Evolutionary conservation across 2,888 invertebrate genomes (phyloP).

Genomic region (Eurytoma californica): DNA sequence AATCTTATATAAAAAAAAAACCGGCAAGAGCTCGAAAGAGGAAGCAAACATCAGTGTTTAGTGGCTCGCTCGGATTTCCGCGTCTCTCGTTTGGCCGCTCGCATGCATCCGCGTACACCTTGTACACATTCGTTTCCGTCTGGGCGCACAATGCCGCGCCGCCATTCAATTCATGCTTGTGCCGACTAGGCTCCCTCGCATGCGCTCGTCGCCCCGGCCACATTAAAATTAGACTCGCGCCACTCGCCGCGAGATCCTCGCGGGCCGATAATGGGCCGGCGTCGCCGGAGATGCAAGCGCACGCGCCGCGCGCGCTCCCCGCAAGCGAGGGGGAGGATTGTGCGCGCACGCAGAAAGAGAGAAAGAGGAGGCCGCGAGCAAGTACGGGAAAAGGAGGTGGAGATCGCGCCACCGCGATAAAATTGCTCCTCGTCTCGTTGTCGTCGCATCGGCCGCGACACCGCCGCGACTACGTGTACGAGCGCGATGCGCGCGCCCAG

Average conservation of each 20-base stretch:
- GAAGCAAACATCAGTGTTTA: slow-evolving; percentile 14
- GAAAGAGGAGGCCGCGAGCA: neutral
- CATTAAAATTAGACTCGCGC: slow-evolving; percentile 56
- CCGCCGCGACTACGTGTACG: slow-evolving; percentile 13
- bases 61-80: slow-evolving; percentile 44
- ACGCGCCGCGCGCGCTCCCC: slow-evolving; percentile 38
- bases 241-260: slow-evolving; percentile 28
- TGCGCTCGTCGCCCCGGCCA: slow-evolving; percentile 12
- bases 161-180: slow-evolving; percentile 42
- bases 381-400: neutral
- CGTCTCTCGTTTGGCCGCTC: slow-evolving; percentile 13
- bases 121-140: slow-evolving; percentile 54
- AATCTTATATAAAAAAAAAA: no score
- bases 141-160: slow-evolving; percentile 42
- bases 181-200: slow-evolving; percentile 15
- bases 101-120: slow-evolving; percentile 27
- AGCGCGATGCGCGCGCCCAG: slow-evolving; percentile 30
- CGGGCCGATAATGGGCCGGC: slow-evolving; percentile 43
- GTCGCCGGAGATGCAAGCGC: slow-evolving; percentile 31
- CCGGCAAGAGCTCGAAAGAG: slow-evolving; percentile 24
- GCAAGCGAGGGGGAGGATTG: neutral
- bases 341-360: slow-evolving; percentile 8
- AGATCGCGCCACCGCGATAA: slow-evolving; percentile 40
- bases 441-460: slow-evolving; percentile 28
- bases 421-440: slow-evolving; percentile 33